Base-by-base conservation (phyloP, 2,797 vertebrate genomes). In the Holocentrus rufus region DNA sequence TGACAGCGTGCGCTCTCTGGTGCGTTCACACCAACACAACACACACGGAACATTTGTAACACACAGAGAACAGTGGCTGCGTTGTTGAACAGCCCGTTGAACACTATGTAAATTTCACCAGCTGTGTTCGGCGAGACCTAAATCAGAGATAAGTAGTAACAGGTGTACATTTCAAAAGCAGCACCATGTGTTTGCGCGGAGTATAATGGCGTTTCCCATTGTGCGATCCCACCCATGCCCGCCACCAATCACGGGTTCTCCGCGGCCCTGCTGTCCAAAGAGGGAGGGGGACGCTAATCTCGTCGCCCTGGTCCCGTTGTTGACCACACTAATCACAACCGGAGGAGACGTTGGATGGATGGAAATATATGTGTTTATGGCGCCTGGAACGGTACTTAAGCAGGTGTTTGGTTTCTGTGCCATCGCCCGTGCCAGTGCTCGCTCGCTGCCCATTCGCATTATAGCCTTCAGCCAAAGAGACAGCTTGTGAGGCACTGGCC, bases 341-440 rank as follows among this genome's bases (percentile, higher is more conserved):
- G 20, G 69, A 87, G 84, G 82, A 87, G 76, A 87, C 74, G 58
- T n/a, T 77, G 84, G 64, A 64, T 82, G 9, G 86, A 86, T 65
- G 86, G 85, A 85, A 87, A 82, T 91, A 76, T 80, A 79, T 83
- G 82, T 90, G 86, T 91, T 91, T 88, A 85, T 72, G 80, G 73
- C 61, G 83, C 77, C 89, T 91, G 89, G 90, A 93, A 90, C 79
- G 59, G 67, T 80, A 89, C 81, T 85, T 44, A 52, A 85, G 88
- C 93, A 93, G 92, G 92, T 93, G 92, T 93, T 93, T 47, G 72
- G 70, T 85, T 87, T 85, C 75, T 61, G 88, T 91, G 90, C 90
- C 91, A 92, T 89, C 36, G 44, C 63, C 42, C 50, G 71, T 59
- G 81, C 88, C 90, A 85, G 79, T 46, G 77, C 71, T 85, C 82